Conservation (phyloP, 2,113 vertebrate species). For the Elephantulus edwardii region DNA sequence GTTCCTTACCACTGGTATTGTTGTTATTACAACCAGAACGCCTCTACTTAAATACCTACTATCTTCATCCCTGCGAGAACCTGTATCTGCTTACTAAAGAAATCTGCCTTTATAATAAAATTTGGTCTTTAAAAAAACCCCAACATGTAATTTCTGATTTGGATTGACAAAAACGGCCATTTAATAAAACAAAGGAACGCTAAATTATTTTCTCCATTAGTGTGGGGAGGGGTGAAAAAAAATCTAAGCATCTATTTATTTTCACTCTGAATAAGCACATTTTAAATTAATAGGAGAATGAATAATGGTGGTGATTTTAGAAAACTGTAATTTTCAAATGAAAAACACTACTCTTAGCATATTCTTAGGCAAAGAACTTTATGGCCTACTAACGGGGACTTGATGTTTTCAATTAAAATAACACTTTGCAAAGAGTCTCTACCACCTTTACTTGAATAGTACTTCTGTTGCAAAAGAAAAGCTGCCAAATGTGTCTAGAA, state of each 20-base stretch:
- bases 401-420: conserved; percentile 74
- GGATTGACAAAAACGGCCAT: neutral
- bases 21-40: too few relatives aligned
- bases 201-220: conserved; percentile 17
- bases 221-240: too few relatives aligned
- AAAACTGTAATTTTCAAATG: conserved; percentile 73
- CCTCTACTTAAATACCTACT: neutral
- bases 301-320: conserved; percentile 31
- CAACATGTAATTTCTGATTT: conserved; percentile 1
- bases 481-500: conserved; percentile 76
- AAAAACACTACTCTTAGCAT: conserved; percentile 70
- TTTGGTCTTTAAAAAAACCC: conserved; percentile 33
- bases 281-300: conserved; percentile 66
- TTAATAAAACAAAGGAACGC: conserved; percentile 52
- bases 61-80: conserved; percentile 40
- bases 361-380: conserved; percentile 71
- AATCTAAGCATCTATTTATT: conserved; percentile 59
- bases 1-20: too few relatives aligned
- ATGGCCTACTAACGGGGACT: conserved; percentile 64
- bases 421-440: conserved; percentile 69
- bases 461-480: conserved; percentile 73
- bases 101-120: too few relatives aligned
- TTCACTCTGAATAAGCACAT: conserved; percentile 35
- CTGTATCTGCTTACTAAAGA: neutral
- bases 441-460: conserved; percentile 77